A percentile compares a stretch with the other conserved stretches of the same genome.
phyloP scores from a whole-genome alignment of 2,797 vertebrate genomes.

The Notoglanidium macrostoma region DNA sequence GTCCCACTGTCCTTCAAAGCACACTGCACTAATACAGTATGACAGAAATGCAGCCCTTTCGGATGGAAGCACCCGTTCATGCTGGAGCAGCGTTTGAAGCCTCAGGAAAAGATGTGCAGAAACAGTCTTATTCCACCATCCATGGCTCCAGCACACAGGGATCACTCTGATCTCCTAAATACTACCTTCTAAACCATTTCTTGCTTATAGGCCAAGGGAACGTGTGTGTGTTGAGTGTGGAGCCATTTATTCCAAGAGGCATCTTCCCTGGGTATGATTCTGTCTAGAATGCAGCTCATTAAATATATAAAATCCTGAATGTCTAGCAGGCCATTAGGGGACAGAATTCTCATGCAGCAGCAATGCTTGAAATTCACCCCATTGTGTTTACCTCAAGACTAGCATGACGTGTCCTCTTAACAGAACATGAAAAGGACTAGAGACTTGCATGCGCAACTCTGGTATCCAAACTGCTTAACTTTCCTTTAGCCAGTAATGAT shows the following conservation, averaged over 20 bases:
- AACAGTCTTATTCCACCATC: constrained; percentile 11
- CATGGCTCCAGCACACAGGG: not conserved
- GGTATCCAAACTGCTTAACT: not conserved
- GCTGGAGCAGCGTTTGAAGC: not conserved
- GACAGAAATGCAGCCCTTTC: constrained; percentile 7
- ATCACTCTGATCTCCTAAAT: not conserved
- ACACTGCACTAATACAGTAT: not conserved
- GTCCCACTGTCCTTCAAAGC: constrained; percentile 1
- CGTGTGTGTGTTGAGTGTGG: too few relatives aligned
- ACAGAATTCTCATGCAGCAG: constrained; percentile 2
- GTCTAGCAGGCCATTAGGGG: not conserved
- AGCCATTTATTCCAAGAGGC: not conserved
- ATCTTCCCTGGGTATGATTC: not conserved
- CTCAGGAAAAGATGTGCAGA: constrained; percentile 9
- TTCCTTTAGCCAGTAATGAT: not conserved
- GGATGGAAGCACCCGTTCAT: constrained; percentile 38
- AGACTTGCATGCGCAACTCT: not conserved
- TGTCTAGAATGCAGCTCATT: constrained; percentile 2
- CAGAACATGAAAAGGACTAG: not conserved
- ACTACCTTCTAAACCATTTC: not conserved
- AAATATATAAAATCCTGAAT: not conserved
- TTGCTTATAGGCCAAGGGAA: not conserved
- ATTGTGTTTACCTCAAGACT: not conserved
- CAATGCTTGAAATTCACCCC: not conserved
- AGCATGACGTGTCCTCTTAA: not conserved